Evolutionary conservation across 2,113 vertebrate species (phyloP), one percentile per base, ranked within the genome.

Genomic region (Rhabdomys dilectus): DNA sequence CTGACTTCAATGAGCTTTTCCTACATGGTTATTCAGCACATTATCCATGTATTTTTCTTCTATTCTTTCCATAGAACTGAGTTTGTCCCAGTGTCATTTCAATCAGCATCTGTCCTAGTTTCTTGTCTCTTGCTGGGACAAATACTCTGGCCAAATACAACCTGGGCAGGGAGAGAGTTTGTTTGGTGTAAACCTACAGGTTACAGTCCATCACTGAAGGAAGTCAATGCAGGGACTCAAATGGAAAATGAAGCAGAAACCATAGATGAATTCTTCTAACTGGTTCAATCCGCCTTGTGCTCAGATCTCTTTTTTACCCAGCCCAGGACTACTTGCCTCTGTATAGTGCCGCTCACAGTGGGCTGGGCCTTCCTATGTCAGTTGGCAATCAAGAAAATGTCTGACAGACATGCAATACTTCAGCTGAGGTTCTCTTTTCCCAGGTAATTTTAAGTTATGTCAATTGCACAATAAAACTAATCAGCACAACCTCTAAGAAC

Each of bases 11-110:
- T 13, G 88, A 89, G 53, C 91, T 24, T 87, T 51, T 60, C 16
- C n/a, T 36, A 75, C n/a, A 9, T 82, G 24, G n/a, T 39, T 80
- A 77, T 77, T 95, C 48, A 84, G 7, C 42, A 81, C 7, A 89
- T 92, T 53, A 22, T 17, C 80, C 34, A 58, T 78, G 75, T 86
- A 73, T 89, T 91, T 76, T 42, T 92, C 93, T 94, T 88, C 64
- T 75, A 17, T 80, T 96, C 21, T 88, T 45, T 21, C 13, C 66
- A 1, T 24, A 91, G 7, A 80, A 36, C 19, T 94, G 60, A 92
- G 9, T 64, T 88, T 93, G 36, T 21, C 84, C 24, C n/a, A n/a
- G 22, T n/a, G 76, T 45, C 34, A 39, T 75, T 72, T 48, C 60
- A 90, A 26, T 48, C 82, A 60, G 26, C 56, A 60, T 81, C 77